phyloP scores from a whole-genome alignment of 2,888 invertebrate genomes.

The Lapara coniferarum region DNA sequence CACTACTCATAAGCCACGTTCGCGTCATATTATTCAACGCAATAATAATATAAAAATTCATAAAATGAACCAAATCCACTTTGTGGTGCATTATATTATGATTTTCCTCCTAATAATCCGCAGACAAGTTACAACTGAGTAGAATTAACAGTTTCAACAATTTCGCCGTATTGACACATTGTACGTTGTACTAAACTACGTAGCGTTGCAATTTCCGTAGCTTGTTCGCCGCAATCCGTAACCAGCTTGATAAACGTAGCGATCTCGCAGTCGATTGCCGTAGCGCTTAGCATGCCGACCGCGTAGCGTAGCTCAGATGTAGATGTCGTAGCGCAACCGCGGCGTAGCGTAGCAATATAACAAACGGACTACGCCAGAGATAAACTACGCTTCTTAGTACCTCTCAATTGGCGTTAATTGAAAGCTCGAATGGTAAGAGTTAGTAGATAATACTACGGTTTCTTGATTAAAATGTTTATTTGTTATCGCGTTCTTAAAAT shows the following conservation, averaged over 20 bases:
- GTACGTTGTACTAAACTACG: slow-evolving; percentile 11
- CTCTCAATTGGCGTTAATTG: slow-evolving; percentile 24
- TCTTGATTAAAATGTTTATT: neutral
- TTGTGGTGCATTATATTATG: neutral
- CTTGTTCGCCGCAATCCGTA: slow-evolving; percentile 25
- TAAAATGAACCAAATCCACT: neutral
- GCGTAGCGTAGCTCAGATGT: slow-evolving; percentile 25
- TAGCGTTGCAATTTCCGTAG: slow-evolving; percentile 19
- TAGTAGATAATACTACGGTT: neutral
- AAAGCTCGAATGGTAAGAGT: slow-evolving; percentile 1
- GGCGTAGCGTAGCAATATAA: slow-evolving; percentile 22
- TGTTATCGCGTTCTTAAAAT: too few species aligned
- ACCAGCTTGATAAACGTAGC: slow-evolving; percentile 26
- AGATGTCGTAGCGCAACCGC: slow-evolving; percentile 22
- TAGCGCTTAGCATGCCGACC: slow-evolving; percentile 26
- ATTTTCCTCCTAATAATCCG: slow-evolving; percentile 1
- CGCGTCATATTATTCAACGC: too few species aligned
- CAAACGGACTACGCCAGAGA: slow-evolving; percentile 19
- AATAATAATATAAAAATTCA: neutral
- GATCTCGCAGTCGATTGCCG: slow-evolving; percentile 25
- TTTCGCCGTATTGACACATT: slow-evolving; percentile 16
- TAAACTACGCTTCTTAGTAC: slow-evolving; percentile 18
- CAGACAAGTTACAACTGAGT: neutral
- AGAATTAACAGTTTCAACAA: slow-evolving; percentile 2
- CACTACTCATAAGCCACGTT: too few species aligned